phyloP scores from a whole-genome alignment of 1,140 invertebrate genomes.

The Argopecten irradians region DNA sequence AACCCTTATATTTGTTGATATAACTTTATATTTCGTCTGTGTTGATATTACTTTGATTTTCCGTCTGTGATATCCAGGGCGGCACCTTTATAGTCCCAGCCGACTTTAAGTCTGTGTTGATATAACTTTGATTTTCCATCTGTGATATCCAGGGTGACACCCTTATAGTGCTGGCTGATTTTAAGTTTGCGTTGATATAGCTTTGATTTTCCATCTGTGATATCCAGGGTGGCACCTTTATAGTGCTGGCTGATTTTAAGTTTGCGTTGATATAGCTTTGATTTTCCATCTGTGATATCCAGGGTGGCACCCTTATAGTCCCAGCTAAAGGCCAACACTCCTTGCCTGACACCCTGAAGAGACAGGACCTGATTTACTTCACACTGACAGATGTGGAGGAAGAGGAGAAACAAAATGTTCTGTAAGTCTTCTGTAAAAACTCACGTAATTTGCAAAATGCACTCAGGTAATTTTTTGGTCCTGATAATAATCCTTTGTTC shows the following conservation, averaged over 20 bases:
- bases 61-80: no score
- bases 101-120: no score
- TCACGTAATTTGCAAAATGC: no score
- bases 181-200: neutral
- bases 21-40: no score
- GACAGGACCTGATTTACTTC: constrained; percentile 57
- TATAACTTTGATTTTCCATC: no score
- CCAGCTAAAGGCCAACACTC: constrained; percentile 66
- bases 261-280: neutral
- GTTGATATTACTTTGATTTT: no score
- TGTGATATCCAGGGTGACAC: neutral
- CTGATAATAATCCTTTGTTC: no score
- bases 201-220: neutral
- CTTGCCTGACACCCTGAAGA: constrained; percentile 67
- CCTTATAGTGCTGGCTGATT: neutral
- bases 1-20: no score
- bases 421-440: constrained; percentile 68
- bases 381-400: constrained; percentile 73
- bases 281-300: constrained; percentile 38
- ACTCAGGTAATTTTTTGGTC: no score
- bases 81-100: neutral
- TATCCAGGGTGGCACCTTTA: constrained; percentile 67
- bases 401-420: constrained; percentile 63
- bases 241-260: constrained; percentile 54
- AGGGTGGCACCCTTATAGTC: constrained; percentile 69